Conservation (phyloP, 1,140 invertebrate genomes). For the Marisa cornuarietis region DNA sequence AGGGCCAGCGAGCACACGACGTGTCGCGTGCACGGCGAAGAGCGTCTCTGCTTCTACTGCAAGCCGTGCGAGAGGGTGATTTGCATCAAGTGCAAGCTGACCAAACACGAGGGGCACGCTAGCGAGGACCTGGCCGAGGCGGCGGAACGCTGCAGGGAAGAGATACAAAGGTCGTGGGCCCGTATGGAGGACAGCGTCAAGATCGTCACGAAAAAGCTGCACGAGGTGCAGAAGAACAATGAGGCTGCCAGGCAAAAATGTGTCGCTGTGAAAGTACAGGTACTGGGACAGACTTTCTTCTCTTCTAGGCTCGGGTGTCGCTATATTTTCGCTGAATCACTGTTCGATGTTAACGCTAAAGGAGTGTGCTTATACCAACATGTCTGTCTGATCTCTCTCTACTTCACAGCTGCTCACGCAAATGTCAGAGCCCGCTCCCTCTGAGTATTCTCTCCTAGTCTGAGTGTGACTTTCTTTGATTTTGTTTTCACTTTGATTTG, state of each 20-base stretch:
- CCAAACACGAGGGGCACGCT: not conserved
- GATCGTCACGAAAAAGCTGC: not conserved
- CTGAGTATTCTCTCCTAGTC: too few relatives aligned
- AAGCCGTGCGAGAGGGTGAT: not conserved
- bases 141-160: not conserved
- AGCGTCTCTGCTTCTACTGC: not conserved
- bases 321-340: too few relatives aligned
- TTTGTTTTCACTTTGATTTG: too few relatives aligned
- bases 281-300: not conserved
- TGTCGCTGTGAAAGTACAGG: not conserved
- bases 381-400: too few relatives aligned
- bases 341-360: too few relatives aligned
- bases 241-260: not conserved
- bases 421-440: too few relatives aligned
- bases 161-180: not conserved
- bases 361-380: too few relatives aligned
- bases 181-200: not conserved
- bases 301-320: too few relatives aligned
- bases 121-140: not conserved
- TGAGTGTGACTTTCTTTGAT: too few relatives aligned
- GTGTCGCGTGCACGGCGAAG: not conserved
- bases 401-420: too few relatives aligned
- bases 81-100: constrained; percentile 8
- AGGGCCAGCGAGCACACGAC: not conserved
- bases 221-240: not conserved